phyloP scores from a whole-genome alignment of 2,113 vertebrate species.

The Erpornis zantholeuca region DNA sequence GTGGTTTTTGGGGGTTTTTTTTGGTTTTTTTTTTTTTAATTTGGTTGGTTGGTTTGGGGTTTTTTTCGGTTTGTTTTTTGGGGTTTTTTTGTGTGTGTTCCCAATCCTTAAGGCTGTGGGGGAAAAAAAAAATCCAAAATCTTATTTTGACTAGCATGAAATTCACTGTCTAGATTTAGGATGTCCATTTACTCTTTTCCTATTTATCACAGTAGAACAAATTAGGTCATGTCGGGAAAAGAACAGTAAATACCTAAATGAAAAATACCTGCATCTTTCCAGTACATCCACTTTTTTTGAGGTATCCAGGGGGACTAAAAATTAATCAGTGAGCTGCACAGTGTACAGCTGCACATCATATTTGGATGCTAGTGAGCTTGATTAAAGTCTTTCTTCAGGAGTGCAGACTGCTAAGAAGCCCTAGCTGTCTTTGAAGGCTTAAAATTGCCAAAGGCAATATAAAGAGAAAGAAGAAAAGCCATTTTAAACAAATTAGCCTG shows the following conservation, averaged over 20 bases:
- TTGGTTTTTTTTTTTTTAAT: too few relatives aligned
- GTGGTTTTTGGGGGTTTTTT: too few relatives aligned
- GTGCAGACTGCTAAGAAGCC: background rate
- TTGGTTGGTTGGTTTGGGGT: too few relatives aligned
- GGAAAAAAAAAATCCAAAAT: background rate
- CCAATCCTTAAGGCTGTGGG: background rate
- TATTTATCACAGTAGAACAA: background rate
- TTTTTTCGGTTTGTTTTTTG: too few relatives aligned
- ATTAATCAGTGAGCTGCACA: background rate
- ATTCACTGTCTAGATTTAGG: background rate
- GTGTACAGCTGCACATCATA: background rate
- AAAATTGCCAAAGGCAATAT: slow-evolving; percentile 4
- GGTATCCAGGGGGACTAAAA: background rate
- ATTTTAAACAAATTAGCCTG: slow-evolving; percentile 25
- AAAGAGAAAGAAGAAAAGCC: background rate
- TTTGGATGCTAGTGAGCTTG: background rate
- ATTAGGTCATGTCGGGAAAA: background rate
- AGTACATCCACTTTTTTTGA: background rate
- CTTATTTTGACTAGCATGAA: background rate
- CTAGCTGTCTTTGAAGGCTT: background rate
- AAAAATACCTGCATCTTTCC: background rate
- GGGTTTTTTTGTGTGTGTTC: background rate
- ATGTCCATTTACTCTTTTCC: background rate
- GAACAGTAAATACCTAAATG: background rate
- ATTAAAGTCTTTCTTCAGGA: slow-evolving; percentile 3